Evolutionary conservation across 2,797 vertebrate species (phyloP).

Genomic region (Eleutherodactylus coqui): DNA sequence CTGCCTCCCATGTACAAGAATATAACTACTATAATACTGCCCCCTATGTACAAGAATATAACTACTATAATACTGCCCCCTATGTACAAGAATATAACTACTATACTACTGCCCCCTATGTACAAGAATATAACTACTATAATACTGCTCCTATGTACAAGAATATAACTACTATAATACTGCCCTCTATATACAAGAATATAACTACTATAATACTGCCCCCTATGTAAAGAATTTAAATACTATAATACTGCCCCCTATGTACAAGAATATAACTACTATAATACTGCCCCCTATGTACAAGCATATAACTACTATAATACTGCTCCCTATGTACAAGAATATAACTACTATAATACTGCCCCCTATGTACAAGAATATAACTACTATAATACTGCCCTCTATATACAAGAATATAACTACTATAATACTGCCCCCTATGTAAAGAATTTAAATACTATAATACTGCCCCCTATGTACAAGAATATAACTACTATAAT

Average conservation of each 20-base stretch:
- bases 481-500: slow-evolving; percentile 6
- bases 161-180: slow-evolving; percentile 14
- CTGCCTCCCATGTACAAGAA: not conserved
- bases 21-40: not conserved
- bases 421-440: not conserved
- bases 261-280: not conserved
- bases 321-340: not conserved
- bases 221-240: not conserved
- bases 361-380: not conserved
- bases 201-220: not conserved
- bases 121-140: slow-evolving; percentile 5
- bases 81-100: slow-evolving; percentile 13
- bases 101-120: not conserved
- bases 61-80: not conserved
- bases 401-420: not conserved
- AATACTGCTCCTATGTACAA: not conserved
- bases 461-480: not conserved
- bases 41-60: not conserved
- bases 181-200: not conserved
- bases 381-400: not conserved
- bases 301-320: not conserved
- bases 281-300: not conserved
- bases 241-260: not conserved
- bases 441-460: slow-evolving; percentile 2
- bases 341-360: slow-evolving; percentile 17